Evolutionary conservation across 2,113 vertebrate species (phyloP).

Genomic region (Sinocyclocheilus anophthalmus): DNA sequence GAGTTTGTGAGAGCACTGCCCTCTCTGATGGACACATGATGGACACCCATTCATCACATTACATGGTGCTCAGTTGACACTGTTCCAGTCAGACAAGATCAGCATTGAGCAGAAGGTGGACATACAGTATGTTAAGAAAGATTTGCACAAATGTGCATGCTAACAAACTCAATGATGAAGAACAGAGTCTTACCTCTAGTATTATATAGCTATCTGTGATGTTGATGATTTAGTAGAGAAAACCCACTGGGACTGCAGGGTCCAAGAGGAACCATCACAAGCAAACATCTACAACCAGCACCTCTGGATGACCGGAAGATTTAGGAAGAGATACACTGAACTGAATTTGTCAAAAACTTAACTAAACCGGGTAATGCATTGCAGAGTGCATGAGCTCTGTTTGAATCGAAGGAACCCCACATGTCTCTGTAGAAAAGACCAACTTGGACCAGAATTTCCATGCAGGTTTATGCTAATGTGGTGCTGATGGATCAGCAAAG

Average conservation of each 20-base stretch:
- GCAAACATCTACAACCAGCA: not conserved
- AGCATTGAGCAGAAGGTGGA: not conserved
- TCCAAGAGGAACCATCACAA: not conserved
- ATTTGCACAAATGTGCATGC: conserved; percentile 2
- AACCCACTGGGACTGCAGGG: not conserved
- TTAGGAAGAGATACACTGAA: not conserved
- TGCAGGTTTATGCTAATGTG: not conserved
- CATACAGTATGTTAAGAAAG: not conserved
- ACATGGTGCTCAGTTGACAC: conserved; percentile 1
- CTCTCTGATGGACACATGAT: not conserved
- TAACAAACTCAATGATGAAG: not conserved
- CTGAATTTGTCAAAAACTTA: not conserved
- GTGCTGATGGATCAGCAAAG: not conserved
- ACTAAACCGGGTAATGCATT: not conserved
- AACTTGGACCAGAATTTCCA: not conserved
- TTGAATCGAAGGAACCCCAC: not conserved
- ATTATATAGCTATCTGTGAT: not conserved
- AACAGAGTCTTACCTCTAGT: conserved; percentile 29
- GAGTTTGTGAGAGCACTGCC: conserved; percentile 9
- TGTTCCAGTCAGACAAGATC: not conserved
- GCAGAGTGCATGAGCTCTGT: not conserved
- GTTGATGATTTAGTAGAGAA: not conserved
- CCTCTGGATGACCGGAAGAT: not conserved
- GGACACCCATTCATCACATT: conserved; percentile 3
- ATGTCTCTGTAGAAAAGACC: not conserved